Conservation (phyloP, 2,113 vertebrate species). For the Passer montanus region DNA sequence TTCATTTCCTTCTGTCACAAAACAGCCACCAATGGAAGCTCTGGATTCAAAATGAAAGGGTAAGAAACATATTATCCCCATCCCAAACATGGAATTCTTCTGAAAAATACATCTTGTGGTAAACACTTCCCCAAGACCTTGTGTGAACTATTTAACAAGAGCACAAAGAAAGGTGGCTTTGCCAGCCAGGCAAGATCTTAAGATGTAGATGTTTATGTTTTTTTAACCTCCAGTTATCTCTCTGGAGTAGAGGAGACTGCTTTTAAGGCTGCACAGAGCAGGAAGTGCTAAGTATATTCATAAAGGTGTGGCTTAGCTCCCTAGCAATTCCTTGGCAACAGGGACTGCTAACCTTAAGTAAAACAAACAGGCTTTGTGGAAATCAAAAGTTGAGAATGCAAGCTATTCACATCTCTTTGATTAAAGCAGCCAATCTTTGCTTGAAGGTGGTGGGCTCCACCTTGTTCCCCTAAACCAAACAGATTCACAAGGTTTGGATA, state of each 20-base stretch:
- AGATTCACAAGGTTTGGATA: neutral
- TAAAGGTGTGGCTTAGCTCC: slow-evolving; percentile 62
- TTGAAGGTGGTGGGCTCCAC: neutral
- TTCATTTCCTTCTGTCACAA: neutral
- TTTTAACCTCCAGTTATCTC: slow-evolving; percentile 8
- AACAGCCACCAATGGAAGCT: neutral
- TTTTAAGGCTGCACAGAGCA: neutral
- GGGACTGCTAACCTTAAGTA: slow-evolving; percentile 27
- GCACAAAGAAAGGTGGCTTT: neutral
- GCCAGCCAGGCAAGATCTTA: neutral
- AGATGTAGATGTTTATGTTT: neutral
- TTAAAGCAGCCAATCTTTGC: slow-evolving; percentile 7
- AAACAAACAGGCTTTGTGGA: slow-evolving; percentile 59
- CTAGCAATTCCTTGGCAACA: slow-evolving; percentile 53
- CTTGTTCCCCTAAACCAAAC: neutral
- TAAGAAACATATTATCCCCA: neutral
- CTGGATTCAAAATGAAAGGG: neutral
- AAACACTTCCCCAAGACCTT: neutral
- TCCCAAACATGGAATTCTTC: neutral
- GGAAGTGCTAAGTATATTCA: slow-evolving; percentile 32
- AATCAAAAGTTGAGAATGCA: slow-evolving; percentile 39
- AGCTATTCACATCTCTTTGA: neutral
- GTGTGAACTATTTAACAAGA: neutral
- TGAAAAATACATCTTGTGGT: neutral
- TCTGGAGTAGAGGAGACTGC: neutral